phyloP scores from a whole-genome alignment of 2,113 vertebrate genomes.

The Entelurus aequoreus region DNA sequence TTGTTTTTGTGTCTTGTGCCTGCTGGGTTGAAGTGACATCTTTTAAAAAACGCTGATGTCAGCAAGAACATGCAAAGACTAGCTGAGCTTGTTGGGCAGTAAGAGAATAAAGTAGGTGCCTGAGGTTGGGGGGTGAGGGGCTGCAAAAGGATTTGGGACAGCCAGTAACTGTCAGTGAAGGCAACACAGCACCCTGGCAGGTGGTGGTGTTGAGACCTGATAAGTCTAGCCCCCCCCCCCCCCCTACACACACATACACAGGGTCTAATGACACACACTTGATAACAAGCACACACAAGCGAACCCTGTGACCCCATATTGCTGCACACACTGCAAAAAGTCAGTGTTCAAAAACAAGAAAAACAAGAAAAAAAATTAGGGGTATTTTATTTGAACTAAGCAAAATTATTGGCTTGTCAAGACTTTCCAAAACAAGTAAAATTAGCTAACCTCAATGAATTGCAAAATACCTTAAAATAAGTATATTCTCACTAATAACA shows the following conservation, averaged over 20 bases:
- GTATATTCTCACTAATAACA: no score
- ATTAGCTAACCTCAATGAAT: no score
- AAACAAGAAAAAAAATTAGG: no score
- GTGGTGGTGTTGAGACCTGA: conserved; percentile 61
- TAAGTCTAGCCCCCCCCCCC: conserved; percentile 37
- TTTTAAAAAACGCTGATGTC: conserved; percentile 34
- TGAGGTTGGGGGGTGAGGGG: neutral
- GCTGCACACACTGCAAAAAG: no score
- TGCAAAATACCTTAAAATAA: no score
- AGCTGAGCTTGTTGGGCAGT: conserved; percentile 20
- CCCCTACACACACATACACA: neutral
- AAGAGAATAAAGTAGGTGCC: conserved; percentile 1
- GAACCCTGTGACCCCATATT: conserved; percentile 27
- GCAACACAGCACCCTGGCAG: conserved; percentile 40
- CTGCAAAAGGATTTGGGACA: neutral
- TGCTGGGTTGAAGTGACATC: conserved; percentile 15
- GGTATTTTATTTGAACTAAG: no score
- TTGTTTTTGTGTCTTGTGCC: no score
- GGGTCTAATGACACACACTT: conserved; percentile 30
- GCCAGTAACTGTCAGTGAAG: neutral
- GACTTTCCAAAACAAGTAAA: no score
- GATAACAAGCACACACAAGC: conserved; percentile 39
- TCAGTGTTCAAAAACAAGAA: no score
- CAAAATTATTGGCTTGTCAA: no score
- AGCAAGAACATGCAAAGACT: conserved; percentile 32